Evolutionary conservation across 2,888 invertebrate species (phyloP), one percentile per base, ranked within the genome.

Genomic region (Ichneumoninae sp.): DNA sequence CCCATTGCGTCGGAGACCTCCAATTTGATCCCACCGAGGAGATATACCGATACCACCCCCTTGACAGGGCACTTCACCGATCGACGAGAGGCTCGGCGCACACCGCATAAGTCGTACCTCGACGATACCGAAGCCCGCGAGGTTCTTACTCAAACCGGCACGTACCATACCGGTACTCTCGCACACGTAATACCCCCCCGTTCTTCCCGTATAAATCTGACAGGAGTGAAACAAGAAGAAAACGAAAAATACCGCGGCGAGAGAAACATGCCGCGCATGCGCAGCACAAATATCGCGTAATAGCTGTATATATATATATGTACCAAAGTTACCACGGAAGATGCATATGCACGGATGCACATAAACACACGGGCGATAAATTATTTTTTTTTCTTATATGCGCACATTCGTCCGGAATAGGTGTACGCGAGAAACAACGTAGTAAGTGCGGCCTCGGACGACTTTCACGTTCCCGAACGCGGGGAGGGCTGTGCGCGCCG

Each of bases 1-100:
- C 54, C 36, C 81, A 66, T 60, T 74, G 77, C 63, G 76, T 78
- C 83, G 87, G 89, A 63, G 69, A 87, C 89, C 88, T 90, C 84
- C 89, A 91, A 91, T 92, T 91, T 90, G 83, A 88, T 78, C 89
- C 87, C 40, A 50, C 88, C 89, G 87, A 89, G 86, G 83, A 82
- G 70, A 83, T 82, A 81, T 44, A 69, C 30, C 70, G 78, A 78
- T 79, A 65, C 44, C 50, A 83, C 50, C 73, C 65, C 50, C 50
- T 80, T 50, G 81, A 79, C 52, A 54, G 30, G 60, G 33, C 77
- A 54, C 75, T 57, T 81, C 30, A 77, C 47, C 63, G 70, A 79
- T 78, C 82, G 85, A 79, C 70, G 78, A 81, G 78, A 40, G 54
- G 40, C 30, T 30, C 30, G 30, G 5, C 30, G 30, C 50, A 70